Evolutionary conservation across 2,113 vertebrate genomes (phyloP).

Genomic region (Misgurnus anguillicaudatus): DNA sequence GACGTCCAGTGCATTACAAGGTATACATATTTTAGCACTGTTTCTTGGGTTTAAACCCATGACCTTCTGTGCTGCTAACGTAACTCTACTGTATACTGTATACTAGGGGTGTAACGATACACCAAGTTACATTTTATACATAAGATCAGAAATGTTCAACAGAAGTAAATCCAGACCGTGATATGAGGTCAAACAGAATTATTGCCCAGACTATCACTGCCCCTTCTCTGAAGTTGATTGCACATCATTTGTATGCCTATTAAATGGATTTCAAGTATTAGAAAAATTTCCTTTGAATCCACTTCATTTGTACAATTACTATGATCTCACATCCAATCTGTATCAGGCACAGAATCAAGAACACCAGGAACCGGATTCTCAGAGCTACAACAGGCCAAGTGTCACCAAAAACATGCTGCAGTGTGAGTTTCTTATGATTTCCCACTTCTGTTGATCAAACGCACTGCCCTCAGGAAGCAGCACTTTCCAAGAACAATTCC

Average conservation of each 20-base stretch:
- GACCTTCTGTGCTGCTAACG: too few species aligned
- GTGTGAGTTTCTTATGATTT: background rate
- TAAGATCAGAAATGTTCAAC: too few species aligned
- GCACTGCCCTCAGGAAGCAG: background rate
- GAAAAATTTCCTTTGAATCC: conserved; percentile 24
- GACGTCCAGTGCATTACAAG: too few species aligned
- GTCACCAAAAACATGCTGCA: conserved; percentile 10
- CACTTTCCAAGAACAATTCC: conserved; percentile 3
- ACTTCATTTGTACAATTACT: conserved; percentile 20
- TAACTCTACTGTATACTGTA: too few species aligned
- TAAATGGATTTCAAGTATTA: background rate
- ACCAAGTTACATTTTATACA: too few species aligned
- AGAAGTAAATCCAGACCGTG: too few species aligned
- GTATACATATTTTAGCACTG: too few species aligned
- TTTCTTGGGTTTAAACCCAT: too few species aligned
- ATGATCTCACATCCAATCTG: background rate
- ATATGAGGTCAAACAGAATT: too few species aligned
- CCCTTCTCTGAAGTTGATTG: background rate
- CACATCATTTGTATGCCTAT: background rate
- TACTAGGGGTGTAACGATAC: too few species aligned
- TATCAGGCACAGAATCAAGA: conserved; percentile 2
- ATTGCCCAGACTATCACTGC: background rate
- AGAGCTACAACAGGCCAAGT: background rate
- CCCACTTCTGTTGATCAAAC: conserved; percentile 4
- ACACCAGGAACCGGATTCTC: conserved; percentile 25